Percentiles rank a stretch among this genome's conserved stretches.
Evolutionary conservation across 2,888 invertebrate genomes (phyloP).

Genomic region (Ferrisia virgata): DNA sequence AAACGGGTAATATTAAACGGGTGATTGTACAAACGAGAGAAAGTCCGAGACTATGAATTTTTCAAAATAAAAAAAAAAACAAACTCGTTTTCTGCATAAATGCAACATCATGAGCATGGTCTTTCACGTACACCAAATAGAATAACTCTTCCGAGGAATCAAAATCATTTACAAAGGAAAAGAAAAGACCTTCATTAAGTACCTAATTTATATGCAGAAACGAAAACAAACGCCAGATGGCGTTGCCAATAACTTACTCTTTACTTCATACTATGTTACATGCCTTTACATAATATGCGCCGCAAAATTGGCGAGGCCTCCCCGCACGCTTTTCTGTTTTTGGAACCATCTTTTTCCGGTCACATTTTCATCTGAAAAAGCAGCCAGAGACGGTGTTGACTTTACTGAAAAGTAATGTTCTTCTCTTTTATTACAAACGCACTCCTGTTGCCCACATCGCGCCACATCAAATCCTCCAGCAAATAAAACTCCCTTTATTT

Average conservation of each 20-base stretch:
- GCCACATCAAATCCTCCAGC: slow-evolving; percentile 26
- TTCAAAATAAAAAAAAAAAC: not conserved
- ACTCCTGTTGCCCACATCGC: slow-evolving; percentile 21
- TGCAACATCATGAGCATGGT: slow-evolving; percentile 13
- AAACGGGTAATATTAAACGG: not conserved
- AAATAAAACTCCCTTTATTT: slow-evolving; percentile 27
- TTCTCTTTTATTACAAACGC: slow-evolving; percentile 30
- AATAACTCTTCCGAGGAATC: slow-evolving; percentile 29
- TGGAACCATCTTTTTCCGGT: slow-evolving; percentile 37
- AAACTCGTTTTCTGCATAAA: slow-evolving; percentile 3
- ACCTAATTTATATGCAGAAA: slow-evolving; percentile 44
- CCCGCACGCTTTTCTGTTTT: slow-evolving; percentile 11
- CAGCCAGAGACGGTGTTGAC: slow-evolving; percentile 19
- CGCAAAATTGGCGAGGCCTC: slow-evolving; percentile 27
- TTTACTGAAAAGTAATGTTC: slow-evolving; percentile 36
- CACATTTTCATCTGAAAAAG: slow-evolving; percentile 39
- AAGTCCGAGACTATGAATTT: slow-evolving; percentile 16
- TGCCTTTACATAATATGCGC: slow-evolving; percentile 38
- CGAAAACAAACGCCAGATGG: slow-evolving; percentile 41
- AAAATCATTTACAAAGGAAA: slow-evolving; percentile 36
- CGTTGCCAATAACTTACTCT: slow-evolving; percentile 38
- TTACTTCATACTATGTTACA: slow-evolving; percentile 19
- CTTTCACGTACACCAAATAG: slow-evolving; percentile 22
- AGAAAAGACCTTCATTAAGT: slow-evolving; percentile 42
- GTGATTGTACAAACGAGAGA: slow-evolving; percentile 7